phyloP scores from a whole-genome alignment of 2,797 vertebrate species.

The Lycodopsis pacificus region DNA sequence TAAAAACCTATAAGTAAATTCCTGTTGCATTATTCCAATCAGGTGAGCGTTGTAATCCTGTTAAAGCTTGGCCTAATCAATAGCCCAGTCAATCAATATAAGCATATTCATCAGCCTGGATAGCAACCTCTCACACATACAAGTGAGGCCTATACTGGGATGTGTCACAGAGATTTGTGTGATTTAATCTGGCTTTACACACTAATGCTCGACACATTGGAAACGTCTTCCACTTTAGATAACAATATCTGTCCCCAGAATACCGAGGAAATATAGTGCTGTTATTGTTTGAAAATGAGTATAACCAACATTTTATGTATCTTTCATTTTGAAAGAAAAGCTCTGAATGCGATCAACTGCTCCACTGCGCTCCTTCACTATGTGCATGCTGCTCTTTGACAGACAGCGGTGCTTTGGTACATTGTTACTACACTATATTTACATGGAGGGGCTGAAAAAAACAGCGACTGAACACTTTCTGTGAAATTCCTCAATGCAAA shows the following conservation, averaged over 20 bases:
- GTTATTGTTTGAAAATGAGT: background rate
- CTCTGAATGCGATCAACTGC: background rate
- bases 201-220: background rate
- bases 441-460: constrained; percentile 47
- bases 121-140: constrained; percentile 54
- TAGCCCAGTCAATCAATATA: constrained; percentile 72
- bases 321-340: background rate
- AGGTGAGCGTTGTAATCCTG: constrained; percentile 80
- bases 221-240: background rate
- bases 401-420: background rate
- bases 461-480: constrained; percentile 60
- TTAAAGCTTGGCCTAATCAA: constrained; percentile 79
- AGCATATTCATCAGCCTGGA: constrained; percentile 72
- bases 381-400: background rate
- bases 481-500: constrained; percentile 77
- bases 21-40: constrained; percentile 77
- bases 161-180: constrained; percentile 18
- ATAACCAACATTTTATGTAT: background rate
- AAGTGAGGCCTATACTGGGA: constrained; percentile 2
- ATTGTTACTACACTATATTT: constrained; percentile 21
- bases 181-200: constrained; percentile 30
- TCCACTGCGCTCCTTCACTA: constrained; percentile 2
- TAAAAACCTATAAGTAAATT: constrained; percentile 60
- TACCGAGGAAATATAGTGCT: background rate
- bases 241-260: background rate